phyloP scores from a whole-genome alignment of 2,888 invertebrate species.

The Teleogryllus oceanicus region DNA sequence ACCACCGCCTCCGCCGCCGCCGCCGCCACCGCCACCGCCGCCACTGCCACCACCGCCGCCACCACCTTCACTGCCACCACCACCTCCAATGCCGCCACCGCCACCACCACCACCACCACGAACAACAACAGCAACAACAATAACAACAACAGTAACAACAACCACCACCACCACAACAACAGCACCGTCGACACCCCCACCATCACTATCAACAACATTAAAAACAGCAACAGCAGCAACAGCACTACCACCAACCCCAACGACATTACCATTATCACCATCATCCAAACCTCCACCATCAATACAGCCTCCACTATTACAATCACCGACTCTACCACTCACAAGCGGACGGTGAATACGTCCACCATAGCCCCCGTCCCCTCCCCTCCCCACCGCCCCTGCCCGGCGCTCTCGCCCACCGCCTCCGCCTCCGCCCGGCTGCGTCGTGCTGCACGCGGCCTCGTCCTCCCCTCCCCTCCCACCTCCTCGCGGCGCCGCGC shows the following conservation, averaged over 20 bases:
- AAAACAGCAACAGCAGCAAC: background rate
- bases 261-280: background rate
- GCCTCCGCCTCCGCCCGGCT: too few species aligned
- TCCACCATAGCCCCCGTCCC: too few species aligned
- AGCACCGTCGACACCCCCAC: background rate
- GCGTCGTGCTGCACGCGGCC: too few species aligned
- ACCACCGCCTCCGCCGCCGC: too few species aligned
- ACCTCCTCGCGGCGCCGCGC: too few species aligned
- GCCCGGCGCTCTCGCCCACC: too few species aligned
- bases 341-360: too few species aligned
- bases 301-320: background rate
- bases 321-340: background rate
- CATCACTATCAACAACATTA: background rate
- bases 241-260: background rate
- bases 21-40: background rate
- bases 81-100: background rate
- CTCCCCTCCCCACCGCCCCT: too few species aligned
- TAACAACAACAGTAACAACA: too few species aligned
- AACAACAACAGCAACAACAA: too few species aligned
- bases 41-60: background rate
- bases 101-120: background rate
- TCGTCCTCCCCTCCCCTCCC: too few species aligned
- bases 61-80: background rate
- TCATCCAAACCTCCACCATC: background rate
- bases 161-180: background rate